Evolutionary conservation across 2,113 vertebrate species (phyloP), one percentile per base, ranked within the genome.

Genomic region (Anser brachyrhynchus): DNA sequence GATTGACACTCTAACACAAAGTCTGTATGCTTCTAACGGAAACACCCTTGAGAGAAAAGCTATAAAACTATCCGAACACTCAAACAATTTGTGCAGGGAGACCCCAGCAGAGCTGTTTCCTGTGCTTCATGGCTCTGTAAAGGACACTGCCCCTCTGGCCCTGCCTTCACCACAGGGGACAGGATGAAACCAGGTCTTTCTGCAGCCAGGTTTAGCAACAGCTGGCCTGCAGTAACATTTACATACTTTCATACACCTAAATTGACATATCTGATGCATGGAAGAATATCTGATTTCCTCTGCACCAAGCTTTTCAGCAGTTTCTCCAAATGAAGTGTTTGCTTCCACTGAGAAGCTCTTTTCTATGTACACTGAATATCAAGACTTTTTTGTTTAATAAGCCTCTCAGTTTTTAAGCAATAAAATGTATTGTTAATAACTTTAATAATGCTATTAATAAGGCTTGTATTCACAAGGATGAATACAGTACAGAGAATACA

Each of bases 31-130:
- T 62, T 43, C 23, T 10, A 43, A 37, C 29, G 57, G 13, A 69
- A 84, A 15, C 46, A n/a, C n/a, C 39, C 37, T 76, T n/a, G 35
- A 2, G 2, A 91, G 33, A 35, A 65, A 52, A 84, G 0, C 4
- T 39, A n/a, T 22, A 46, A 43, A 52, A 69, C 6, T 25, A 26
- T 10, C 39, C 5, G 11, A 89, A 84, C 15, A 7, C 28, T 37
- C 33, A 21, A 31, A 39, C 26, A 61, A 21, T 41, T 58, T 43
- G 8, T 35, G 11, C 0, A 0, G 6, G 15, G 20, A 17, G 22
- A 81, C 29, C 19, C 3, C 4, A 2, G 20, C 16, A 37, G 58
- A 75, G 54, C 1, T 23, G 28, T 21, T 67, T 29, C 52, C 49
- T 37, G 49, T 10, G 10, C 25, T 58, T 35, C 25, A 10, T 18